Percentiles rank a stretch among this genome's conserved stretches.
phyloP scores from a whole-genome alignment of 2,888 invertebrate genomes.

The Pristionchus entomophagus region DNA sequence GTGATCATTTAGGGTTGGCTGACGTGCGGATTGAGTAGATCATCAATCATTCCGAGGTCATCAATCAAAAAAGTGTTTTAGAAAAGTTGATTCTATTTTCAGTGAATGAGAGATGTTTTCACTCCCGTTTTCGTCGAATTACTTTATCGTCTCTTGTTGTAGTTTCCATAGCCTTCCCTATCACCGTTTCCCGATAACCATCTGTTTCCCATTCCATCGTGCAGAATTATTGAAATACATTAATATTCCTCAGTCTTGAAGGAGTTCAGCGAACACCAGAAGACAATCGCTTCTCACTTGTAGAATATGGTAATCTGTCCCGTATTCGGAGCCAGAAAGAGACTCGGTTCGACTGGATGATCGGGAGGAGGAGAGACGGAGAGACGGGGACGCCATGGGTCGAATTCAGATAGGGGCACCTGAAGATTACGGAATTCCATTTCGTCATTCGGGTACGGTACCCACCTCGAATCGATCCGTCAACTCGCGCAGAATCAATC shows the following conservation, averaged over 20 bases:
- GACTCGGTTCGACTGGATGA: constrained; percentile 48
- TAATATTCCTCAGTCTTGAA: background rate
- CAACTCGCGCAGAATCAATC: constrained; percentile 70
- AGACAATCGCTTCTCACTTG: background rate
- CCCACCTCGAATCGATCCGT: constrained; percentile 64
- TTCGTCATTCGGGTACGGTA: background rate
- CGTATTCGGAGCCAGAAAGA: constrained; percentile 53
- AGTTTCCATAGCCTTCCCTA: too few species aligned
- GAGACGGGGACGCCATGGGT: constrained; percentile 47
- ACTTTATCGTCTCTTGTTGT: too few species aligned
- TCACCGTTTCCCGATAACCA: background rate
- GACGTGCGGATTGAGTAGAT: too few species aligned
- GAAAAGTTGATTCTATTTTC: too few species aligned
- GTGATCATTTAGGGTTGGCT: too few species aligned
- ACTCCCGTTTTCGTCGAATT: too few species aligned
- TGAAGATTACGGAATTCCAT: background rate
- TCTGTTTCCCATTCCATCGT: background rate
- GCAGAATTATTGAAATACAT: background rate
- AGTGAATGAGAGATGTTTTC: too few species aligned
- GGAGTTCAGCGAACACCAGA: background rate
- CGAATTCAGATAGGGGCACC: constrained; percentile 46
- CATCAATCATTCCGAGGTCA: too few species aligned
- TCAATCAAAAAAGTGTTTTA: too few species aligned
- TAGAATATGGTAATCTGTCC: constrained; percentile 52
- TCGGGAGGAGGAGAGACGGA: constrained; percentile 44